phyloP scores from a whole-genome alignment of 2,797 vertebrate genomes.

The Tokudaia muenninki region DNA sequence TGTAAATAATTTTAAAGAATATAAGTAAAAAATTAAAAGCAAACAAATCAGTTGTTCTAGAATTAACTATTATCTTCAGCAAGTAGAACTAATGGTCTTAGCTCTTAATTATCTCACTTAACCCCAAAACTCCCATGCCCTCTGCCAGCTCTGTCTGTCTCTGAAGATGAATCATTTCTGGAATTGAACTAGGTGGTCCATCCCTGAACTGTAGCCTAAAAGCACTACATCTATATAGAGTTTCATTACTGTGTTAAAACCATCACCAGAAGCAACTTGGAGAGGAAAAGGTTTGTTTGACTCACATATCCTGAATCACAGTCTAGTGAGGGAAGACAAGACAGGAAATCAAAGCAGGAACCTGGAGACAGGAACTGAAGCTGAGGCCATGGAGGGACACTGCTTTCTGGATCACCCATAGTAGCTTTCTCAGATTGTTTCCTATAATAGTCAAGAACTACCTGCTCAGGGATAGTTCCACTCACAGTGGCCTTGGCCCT shows the following conservation, averaged over 20 bases:
- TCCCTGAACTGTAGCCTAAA: slow-evolving; percentile 19
- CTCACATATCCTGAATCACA: not conserved
- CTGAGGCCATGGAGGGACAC: too few relatives aligned
- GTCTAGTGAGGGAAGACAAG: not conserved
- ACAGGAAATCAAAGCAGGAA: not conserved
- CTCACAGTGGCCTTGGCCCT: not conserved
- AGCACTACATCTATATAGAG: not conserved
- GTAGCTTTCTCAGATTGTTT: not conserved
- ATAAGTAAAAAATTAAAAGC: not conserved
- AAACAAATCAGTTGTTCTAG: not conserved
- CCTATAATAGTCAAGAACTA: not conserved
- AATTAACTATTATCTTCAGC: not conserved
- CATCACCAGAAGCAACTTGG: not conserved
- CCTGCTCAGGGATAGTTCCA: not conserved
- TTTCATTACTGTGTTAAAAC: not conserved
- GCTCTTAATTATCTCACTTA: slow-evolving; percentile 2
- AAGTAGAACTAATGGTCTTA: not conserved
- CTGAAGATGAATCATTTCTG: not conserved
- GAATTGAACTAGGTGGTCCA: not conserved
- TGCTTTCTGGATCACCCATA: not conserved
- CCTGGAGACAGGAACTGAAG: not conserved
- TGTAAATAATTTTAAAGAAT: not conserved
- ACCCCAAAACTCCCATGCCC: not conserved
- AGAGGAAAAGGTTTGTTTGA: not conserved
- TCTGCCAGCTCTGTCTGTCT: not conserved